Evolutionary conservation across 2,888 invertebrate species (phyloP).

Genomic region (Cantharis rustica): DNA sequence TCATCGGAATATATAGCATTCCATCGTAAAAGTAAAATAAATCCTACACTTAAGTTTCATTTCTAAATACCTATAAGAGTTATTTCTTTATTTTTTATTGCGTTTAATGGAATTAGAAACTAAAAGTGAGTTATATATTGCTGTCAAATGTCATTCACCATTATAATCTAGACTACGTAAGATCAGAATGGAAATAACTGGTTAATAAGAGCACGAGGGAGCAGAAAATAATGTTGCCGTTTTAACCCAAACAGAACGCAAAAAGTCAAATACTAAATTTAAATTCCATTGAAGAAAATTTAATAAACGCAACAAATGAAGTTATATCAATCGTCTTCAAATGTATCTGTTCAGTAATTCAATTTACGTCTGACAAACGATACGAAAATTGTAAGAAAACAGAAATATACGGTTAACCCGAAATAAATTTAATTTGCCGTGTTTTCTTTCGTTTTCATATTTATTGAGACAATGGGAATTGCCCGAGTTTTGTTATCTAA

Average conservation of each 20-base stretch:
- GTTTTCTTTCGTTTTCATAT: slow-evolving; percentile 33
- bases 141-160: background rate
- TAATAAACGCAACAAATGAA: slow-evolving; percentile 31
- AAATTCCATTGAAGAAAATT: slow-evolving; percentile 23
- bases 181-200: background rate
- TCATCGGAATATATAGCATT: slow-evolving; percentile 28
- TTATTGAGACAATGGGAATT: slow-evolving; percentile 18
- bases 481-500: background rate
- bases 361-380: slow-evolving; percentile 42
- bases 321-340: slow-evolving; percentile 34
- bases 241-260: background rate
- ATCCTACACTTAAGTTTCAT: slow-evolving; percentile 40
- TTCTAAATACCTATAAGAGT: slow-evolving; percentile 35
- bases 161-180: background rate
- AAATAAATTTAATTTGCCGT: slow-evolving; percentile 40
- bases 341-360: slow-evolving; percentile 39
- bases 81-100: slow-evolving; percentile 26
- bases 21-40: slow-evolving; percentile 32
- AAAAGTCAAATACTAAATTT: slow-evolving; percentile 19
- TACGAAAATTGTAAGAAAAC: slow-evolving; percentile 46
- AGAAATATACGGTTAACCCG: slow-evolving; percentile 39
- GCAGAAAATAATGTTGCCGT: background rate
- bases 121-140: background rate
- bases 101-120: background rate
- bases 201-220: background rate